A percentile compares a stretch with the other conserved stretches of the same genome.
These are phyloP conservation scores for Campoplex nolae DNA, from an alignment of 2,888 invertebrate species.

Conservation along the genomic window DNA sequence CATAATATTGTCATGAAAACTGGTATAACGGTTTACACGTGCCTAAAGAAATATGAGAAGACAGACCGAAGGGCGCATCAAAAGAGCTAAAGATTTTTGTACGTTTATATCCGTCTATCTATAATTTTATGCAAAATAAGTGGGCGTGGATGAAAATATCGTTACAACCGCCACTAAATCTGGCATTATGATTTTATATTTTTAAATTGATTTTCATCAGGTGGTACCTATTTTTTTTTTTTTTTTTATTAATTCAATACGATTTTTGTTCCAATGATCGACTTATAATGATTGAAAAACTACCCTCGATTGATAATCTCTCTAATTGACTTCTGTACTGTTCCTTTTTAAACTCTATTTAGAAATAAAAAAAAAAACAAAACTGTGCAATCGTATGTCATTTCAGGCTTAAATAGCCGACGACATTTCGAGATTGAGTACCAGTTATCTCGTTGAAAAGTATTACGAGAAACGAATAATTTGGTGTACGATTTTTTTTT, in stretches of 20 bases:
- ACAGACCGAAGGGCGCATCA: not conserved
- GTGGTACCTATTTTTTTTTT: not conserved
- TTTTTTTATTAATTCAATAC: not conserved
- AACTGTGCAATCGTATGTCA: constrained; percentile 2
- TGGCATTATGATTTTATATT: not conserved
- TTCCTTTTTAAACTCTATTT: not conserved
- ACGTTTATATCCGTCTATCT: not conserved
- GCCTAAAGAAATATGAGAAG: constrained; percentile 22
- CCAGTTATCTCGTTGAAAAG: constrained; percentile 16
- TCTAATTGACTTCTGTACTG: not conserved
- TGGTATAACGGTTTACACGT: constrained; percentile 48
- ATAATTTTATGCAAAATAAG: constrained; percentile 63
- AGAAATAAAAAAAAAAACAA: not conserved
- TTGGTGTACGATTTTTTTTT: constrained; percentile 12
- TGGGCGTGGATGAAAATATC: constrained; percentile 77
- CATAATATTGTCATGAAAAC: constrained; percentile 24
- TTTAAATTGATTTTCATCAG: not conserved
- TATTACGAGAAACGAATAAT: constrained; percentile 33
- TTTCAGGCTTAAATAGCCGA: not conserved
- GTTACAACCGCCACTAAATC: constrained; percentile 36
- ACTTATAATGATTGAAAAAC: not conserved
- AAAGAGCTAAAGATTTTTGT: not conserved
- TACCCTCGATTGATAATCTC: not conserved
- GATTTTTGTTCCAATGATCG: not conserved
- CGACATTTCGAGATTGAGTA: constrained; percentile 19